These are phyloP conservation scores for Bungarus multicinctus DNA, from an alignment of 2,113 vertebrate genomes.

Conservation along the genomic window DNA sequence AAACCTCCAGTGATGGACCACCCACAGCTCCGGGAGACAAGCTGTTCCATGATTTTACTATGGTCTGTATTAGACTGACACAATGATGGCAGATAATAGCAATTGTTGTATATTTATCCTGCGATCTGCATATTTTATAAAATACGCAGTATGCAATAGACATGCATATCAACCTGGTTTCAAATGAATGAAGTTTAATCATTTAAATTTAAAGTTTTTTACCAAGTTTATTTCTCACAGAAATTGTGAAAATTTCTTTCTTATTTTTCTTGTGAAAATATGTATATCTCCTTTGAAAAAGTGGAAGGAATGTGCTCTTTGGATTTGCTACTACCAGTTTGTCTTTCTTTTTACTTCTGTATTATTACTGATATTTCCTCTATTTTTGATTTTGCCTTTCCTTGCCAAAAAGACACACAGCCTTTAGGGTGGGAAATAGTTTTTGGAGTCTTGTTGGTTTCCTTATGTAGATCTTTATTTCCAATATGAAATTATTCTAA, in stretches of 20 bases:
- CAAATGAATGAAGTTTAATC: neutral
- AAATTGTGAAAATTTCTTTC: neutral
- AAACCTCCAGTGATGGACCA: neutral
- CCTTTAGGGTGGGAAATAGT: conserved; percentile 32
- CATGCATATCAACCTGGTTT: neutral
- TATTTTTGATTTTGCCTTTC: neutral
- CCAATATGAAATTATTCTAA: conserved; percentile 39
- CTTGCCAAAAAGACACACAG: neutral
- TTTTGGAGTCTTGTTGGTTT: conserved; percentile 43
- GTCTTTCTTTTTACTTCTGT: conserved; percentile 15
- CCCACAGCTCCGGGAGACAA: neutral
- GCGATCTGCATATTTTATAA: conserved; percentile 23
- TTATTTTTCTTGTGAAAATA: too few species aligned
- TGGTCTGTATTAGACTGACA: conserved; percentile 29
- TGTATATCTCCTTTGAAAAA: neutral
- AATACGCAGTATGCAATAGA: neutral
- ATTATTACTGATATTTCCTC: neutral
- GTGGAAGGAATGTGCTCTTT: neutral
- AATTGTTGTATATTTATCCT: neutral
- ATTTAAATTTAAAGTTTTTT: neutral
- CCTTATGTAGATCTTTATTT: conserved; percentile 39
- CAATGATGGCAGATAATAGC: neutral
- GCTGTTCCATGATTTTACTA: conserved; percentile 12
- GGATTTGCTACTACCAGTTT: neutral
- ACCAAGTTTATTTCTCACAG: neutral